A percentile compares a stretch with the other conserved stretches of the same genome.
These are phyloP conservation scores for Automeris io DNA, from an alignment of 2,888 invertebrate species.

Conservation along the genomic window DNA sequence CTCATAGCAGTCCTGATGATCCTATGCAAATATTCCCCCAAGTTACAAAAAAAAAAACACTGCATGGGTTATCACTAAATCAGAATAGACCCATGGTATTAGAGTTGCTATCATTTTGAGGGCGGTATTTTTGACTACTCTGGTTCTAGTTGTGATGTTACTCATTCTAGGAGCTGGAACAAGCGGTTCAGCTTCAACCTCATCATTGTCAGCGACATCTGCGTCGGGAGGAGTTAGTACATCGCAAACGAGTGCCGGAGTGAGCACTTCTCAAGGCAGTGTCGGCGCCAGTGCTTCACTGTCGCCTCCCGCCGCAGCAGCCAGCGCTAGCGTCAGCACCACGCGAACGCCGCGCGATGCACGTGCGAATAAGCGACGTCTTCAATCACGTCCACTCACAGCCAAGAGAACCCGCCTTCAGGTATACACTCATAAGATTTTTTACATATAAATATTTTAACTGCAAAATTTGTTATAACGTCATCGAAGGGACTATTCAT, in stretches of 20 bases:
- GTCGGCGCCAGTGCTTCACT: conserved; percentile 40
- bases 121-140: too few species aligned
- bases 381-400: conserved; percentile 59
- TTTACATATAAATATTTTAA: too few species aligned
- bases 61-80: too few species aligned
- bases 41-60: too few species aligned
- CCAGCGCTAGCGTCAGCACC: conserved; percentile 33
- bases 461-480: too few species aligned
- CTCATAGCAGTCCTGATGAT: too few species aligned
- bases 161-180: conserved; percentile 2
- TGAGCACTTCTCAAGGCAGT: conserved; percentile 37
- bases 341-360: conserved; percentile 54
- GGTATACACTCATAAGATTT: conserved; percentile 28
- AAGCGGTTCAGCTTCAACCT: conserved; percentile 26
- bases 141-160: too few species aligned
- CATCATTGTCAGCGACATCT: conserved; percentile 33
- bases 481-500: too few species aligned
- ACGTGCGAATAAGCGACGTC: conserved; percentile 54
- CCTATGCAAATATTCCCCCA: too few species aligned
- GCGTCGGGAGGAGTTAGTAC: conserved; percentile 43
- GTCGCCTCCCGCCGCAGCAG: conserved; percentile 27
- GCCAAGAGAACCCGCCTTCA: conserved; percentile 75
- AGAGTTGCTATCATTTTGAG: too few species aligned
- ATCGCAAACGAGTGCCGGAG: conserved; percentile 31
- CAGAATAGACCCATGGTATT: too few species aligned